Conservation (phyloP, 2,888 invertebrate species). For the Zele albiditarsus region DNA sequence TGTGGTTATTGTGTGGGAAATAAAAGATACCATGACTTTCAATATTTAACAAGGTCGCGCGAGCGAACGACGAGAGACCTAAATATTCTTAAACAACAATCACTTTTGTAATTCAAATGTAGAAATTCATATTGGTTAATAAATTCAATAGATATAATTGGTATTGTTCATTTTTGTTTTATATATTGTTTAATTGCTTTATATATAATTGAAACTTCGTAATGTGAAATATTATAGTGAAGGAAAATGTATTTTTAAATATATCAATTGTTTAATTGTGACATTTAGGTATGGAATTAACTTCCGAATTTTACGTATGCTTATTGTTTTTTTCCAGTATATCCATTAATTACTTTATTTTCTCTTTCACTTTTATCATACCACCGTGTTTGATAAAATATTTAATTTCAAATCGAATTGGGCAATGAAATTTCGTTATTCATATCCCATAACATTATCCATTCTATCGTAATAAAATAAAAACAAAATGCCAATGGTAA, state of each 20-base stretch:
- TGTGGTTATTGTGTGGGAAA: constrained; percentile 26
- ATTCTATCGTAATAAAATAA: neutral
- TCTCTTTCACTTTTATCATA: too few relatives aligned
- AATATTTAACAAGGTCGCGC: constrained; percentile 24
- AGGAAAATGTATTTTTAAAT: neutral
- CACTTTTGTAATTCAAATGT: neutral
- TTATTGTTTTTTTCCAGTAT: too few relatives aligned
- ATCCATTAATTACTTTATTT: too few relatives aligned
- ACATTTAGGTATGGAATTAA: too few relatives aligned
- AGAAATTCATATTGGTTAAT: neutral
- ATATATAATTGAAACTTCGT: neutral
- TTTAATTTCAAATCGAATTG: too few relatives aligned
- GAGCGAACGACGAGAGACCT: neutral
- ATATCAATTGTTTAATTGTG: too few relatives aligned
- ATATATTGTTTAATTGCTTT: neutral
- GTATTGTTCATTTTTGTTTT: neutral
- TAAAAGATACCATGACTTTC: constrained; percentile 25
- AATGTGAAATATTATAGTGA: neutral
- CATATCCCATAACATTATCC: too few relatives aligned
- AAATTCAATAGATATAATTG: neutral
- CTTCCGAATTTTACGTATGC: too few relatives aligned
- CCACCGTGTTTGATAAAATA: too few relatives aligned
- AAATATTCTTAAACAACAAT: neutral
- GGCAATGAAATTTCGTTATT: too few relatives aligned
- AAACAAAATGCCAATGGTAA: neutral